phyloP scores from a whole-genome alignment of 1,140 invertebrate species.

The Cecropterus lyciades region DNA sequence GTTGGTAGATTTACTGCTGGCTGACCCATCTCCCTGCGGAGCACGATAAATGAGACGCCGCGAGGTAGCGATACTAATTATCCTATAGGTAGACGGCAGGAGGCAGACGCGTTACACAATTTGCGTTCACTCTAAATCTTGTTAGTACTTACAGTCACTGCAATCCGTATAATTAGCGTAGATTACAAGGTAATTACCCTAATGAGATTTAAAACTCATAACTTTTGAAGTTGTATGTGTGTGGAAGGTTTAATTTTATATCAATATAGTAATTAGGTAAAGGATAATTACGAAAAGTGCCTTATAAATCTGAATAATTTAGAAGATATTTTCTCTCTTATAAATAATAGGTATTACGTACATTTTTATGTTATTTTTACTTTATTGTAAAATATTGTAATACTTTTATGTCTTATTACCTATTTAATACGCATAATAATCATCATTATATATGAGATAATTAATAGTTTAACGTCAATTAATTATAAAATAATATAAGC shows the following conservation, averaged over 20 bases:
- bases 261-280: not conserved
- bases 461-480: too few species aligned
- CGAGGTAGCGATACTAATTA: constrained; percentile 82
- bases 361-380: too few species aligned
- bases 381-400: too few species aligned
- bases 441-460: too few species aligned
- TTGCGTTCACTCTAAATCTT: constrained; percentile 70
- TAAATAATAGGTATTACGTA: too few species aligned
- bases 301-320: too few species aligned
- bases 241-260: not conserved
- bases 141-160: constrained; percentile 57
- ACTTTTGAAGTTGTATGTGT: constrained; percentile 16
- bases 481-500: too few species aligned
- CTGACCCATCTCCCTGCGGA: constrained; percentile 76
- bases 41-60: constrained; percentile 78
- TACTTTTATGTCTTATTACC: too few species aligned
- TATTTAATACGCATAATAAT: too few species aligned
- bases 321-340: too few species aligned
- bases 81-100: constrained; percentile 64
- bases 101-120: constrained; percentile 53
- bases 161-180: constrained; percentile 59
- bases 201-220: constrained; percentile 22
- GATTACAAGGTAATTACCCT: constrained; percentile 39
- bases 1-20: constrained; percentile 78
- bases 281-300: not conserved